Conservation (phyloP, 2,113 vertebrate species). For the Bubo blakistoni region DNA sequence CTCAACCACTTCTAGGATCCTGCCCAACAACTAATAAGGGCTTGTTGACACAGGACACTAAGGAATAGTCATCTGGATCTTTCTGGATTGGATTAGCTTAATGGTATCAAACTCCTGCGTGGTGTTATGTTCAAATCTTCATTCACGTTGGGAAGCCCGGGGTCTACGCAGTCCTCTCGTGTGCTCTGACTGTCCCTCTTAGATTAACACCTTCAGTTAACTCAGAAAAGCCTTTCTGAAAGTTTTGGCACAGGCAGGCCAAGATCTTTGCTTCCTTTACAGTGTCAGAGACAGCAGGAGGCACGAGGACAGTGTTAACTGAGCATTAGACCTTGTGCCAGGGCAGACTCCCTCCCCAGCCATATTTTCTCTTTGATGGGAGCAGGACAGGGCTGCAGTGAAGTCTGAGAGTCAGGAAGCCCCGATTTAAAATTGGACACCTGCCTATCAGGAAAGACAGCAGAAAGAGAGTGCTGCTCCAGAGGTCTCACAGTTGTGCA, state of each 20-base stretch:
- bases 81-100: neutral
- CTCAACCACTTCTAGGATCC: neutral
- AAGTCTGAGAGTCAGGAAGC: neutral
- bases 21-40: neutral
- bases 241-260: neutral
- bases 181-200: neutral
- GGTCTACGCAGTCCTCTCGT: neutral
- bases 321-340: neutral
- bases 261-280: neutral
- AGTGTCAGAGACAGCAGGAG: neutral
- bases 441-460: neutral
- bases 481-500: neutral
- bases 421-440: neutral
- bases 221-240: neutral
- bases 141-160: neutral
- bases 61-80: neutral
- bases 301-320: rapidly evolving
- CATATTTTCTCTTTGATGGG: neutral
- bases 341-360: neutral
- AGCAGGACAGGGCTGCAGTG: neutral
- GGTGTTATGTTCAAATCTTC: neutral
- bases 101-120: neutral
- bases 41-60: neutral
- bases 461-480: neutral
- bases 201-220: neutral